Percentiles rank a stretch among this genome's conserved stretches.
phyloP scores from a whole-genome alignment of 2,797 vertebrate genomes.

The Lycodopsis pacificus region DNA sequence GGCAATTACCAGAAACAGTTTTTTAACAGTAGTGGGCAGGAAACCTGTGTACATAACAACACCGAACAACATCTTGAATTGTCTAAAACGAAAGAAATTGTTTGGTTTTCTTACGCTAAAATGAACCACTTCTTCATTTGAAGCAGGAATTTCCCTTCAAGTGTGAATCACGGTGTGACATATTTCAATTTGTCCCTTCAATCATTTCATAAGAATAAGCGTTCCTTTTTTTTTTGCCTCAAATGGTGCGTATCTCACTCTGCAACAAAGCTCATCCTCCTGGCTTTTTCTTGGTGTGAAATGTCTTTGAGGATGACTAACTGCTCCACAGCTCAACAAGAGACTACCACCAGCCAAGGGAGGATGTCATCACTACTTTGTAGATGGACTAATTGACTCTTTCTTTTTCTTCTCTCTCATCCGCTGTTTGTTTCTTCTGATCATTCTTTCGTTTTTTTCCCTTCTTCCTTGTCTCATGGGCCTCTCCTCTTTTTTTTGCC shows the following conservation, averaged over 20 bases:
- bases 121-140: constrained; percentile 19
- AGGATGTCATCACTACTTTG: constrained; percentile 52
- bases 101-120: background rate
- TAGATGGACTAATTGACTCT: constrained; percentile 48
- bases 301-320: constrained; percentile 61
- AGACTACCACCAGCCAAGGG: constrained; percentile 37
- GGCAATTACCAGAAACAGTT: constrained; percentile 41
- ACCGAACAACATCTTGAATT: constrained; percentile 14
- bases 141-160: constrained; percentile 21
- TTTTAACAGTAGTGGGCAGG: constrained; percentile 6
- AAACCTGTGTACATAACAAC: constrained; percentile 3
- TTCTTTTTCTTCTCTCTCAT: constrained; percentile 38
- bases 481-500: constrained; percentile 9
- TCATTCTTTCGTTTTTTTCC: constrained; percentile 24
- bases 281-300: constrained; percentile 48
- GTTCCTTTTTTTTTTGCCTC: background rate
- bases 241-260: constrained; percentile 35
- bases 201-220: constrained; percentile 27
- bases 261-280: constrained; percentile 47
- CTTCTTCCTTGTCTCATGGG: constrained; percentile 6
- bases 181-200: constrained; percentile 38
- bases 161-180: constrained; percentile 35
- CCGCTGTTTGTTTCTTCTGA: constrained; percentile 31
- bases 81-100: background rate
- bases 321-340: constrained; percentile 62